Percentiles rank a stretch among this genome's conserved stretches.
phyloP scores from a whole-genome alignment of 2,113 vertebrate genomes.

The Sitta europaea region DNA sequence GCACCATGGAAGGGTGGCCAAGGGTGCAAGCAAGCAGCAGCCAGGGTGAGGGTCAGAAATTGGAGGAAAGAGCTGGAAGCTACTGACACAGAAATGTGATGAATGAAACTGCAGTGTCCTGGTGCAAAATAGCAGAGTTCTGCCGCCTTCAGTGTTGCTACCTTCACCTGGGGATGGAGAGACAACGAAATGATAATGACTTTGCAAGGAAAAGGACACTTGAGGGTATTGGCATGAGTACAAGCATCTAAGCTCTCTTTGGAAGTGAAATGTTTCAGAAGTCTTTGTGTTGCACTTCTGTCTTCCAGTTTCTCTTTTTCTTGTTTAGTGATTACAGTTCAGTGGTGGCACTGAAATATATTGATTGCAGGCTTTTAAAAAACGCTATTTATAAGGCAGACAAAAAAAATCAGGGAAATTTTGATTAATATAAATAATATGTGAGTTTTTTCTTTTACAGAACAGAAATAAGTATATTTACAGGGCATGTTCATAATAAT shows the following conservation, averaged over 20 bases:
- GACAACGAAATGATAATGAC: accelerated
- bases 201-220: neutral
- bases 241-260: neutral
- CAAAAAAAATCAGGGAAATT: neutral
- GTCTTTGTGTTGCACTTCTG: neutral
- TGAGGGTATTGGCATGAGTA: neutral
- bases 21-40: neutral
- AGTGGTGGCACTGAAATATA: neutral
- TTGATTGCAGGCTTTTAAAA: neutral
- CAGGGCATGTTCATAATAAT: neutral
- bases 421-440: neutral
- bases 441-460: neutral
- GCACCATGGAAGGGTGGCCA: neutral
- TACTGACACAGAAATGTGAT: neutral
- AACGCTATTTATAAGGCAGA: neutral
- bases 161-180: neutral
- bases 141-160: neutral
- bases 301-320: neutral
- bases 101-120: neutral
- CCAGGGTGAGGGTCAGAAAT: neutral
- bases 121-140: neutral
- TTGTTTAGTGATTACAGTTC: neutral
- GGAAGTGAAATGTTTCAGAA: neutral
- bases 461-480: neutral
- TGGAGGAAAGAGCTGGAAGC: neutral